Evolutionary conservation across 2,797 vertebrate species (phyloP).

Genomic region (Epinephelus malabaricus): DNA sequence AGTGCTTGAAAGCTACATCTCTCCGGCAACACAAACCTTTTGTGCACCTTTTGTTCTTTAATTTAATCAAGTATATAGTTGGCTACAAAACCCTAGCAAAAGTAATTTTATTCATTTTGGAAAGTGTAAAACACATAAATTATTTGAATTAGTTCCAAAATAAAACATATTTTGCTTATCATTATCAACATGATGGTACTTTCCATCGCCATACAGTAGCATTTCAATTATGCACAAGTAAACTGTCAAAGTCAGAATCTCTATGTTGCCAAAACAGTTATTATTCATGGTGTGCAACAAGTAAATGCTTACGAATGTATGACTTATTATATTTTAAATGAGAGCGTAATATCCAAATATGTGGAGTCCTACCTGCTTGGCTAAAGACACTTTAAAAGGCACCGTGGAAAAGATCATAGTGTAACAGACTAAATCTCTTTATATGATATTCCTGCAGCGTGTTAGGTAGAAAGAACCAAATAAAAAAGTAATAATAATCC

Average conservation of each 20-base stretch:
- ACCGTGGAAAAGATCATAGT: slow-evolving; percentile 74
- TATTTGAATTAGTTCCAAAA: background rate
- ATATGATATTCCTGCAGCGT: slow-evolving; percentile 29
- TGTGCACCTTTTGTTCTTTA: slow-evolving; percentile 7
- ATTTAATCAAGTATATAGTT: background rate
- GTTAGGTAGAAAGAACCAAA: slow-evolving; percentile 24
- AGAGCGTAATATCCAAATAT: slow-evolving; percentile 22
- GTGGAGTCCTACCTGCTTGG: slow-evolving; percentile 74
- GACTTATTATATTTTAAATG: background rate
- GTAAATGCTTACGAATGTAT: background rate
- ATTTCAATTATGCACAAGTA: background rate
- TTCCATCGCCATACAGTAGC: background rate
- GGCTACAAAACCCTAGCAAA: background rate
- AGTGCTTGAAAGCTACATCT: background rate
- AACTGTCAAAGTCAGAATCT: slow-evolving; percentile 1
- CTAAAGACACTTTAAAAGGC: slow-evolving; percentile 68
- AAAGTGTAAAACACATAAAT: background rate
- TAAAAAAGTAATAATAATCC: slow-evolving; percentile 40
- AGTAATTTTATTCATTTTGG: background rate
- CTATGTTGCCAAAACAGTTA: background rate
- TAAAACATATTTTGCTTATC: background rate
- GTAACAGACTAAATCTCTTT: slow-evolving; percentile 30
- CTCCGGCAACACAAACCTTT: slow-evolving; percentile 4
- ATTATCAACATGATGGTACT: background rate
- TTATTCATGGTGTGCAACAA: background rate